phyloP scores from a whole-genome alignment of 2,888 invertebrate species.

The Villa cingulata region DNA sequence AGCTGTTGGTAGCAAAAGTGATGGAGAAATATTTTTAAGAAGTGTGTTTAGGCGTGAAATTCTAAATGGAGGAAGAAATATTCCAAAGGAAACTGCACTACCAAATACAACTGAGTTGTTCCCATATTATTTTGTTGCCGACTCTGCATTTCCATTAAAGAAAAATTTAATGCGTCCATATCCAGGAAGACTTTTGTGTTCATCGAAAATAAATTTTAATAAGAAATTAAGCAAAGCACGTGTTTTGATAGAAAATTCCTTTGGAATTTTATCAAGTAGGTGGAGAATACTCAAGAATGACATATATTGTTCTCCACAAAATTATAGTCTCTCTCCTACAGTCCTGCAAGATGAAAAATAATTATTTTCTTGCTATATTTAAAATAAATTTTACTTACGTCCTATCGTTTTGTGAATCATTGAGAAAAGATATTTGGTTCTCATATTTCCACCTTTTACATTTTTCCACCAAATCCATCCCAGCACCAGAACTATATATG shows the following conservation, averaged over 20 bases:
- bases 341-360: no score
- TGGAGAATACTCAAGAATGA: constrained; percentile 16
- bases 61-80: background rate
- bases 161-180: constrained; percentile 18
- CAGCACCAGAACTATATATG: no score
- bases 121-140: constrained; percentile 16
- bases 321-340: no score
- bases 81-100: no score
- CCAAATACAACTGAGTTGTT: no score
- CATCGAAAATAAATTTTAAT: constrained; percentile 17
- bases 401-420: no score
- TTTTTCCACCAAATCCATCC: no score
- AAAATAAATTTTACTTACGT: no score
- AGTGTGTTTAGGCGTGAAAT: background rate
- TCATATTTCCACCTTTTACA: no score
- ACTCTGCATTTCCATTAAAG: constrained; percentile 17
- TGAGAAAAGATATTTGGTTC: no score
- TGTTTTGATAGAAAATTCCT: constrained; percentile 18
- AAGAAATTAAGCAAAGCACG: constrained; percentile 17
- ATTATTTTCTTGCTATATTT: no score
- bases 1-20: constrained; percentile 21
- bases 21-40: constrained; percentile 13
- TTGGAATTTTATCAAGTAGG: constrained; percentile 18
- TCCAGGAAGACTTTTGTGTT: constrained; percentile 12
- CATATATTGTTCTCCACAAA: constrained; percentile 16